Evolutionary conservation across 2,797 vertebrate genomes (phyloP), one percentile per base, ranked within the genome.

Genomic region (Gymnocypris eckloni): DNA sequence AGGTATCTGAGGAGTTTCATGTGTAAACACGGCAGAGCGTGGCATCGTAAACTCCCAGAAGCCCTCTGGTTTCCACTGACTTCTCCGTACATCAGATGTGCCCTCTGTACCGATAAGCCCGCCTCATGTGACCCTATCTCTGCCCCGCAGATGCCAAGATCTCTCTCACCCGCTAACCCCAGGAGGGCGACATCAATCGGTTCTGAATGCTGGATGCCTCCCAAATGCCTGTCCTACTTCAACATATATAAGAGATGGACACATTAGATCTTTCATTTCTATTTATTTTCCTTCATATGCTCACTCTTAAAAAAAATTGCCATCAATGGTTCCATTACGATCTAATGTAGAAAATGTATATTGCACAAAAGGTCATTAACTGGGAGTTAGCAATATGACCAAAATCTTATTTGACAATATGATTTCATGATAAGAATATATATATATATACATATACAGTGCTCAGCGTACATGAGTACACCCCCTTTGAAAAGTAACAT

Each of bases 61-160:
- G 91, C 91, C 91, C 90, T 66, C 69, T 56, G 45, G 81, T 87
- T 43, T 83, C 76, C 61, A 59, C 39, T 61, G 81, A 83, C 73
- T 83, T 70, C 92, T 88, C 91, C 83, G 41, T 92, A 91, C 92
- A 95, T 95, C 95, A 94, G 93, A 94, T 94, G 93, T 94, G 93
- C 93, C 94, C 93, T 93, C 92, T 92, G 93, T 92, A 92, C 93
- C 92, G 94, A 94, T 94, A 94, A 95, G 93, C 91, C 90, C 88
- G 91, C 52, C 89, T 95, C 93, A 94, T 93, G 92, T 94, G 95
- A 95, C 93, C 94, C 94, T 95, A 95, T 96, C 95, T 94, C 92
- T 93, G 92, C 91, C 92, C 93, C 89, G 91, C 94, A 95, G 95
- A 95, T 95, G 94, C 91, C 92, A 90, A 95, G 94, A 95, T 95